These are phyloP conservation scores for Cryptophagus acutangulus DNA, from an alignment of 2,888 invertebrate species.

Conservation along the genomic window DNA sequence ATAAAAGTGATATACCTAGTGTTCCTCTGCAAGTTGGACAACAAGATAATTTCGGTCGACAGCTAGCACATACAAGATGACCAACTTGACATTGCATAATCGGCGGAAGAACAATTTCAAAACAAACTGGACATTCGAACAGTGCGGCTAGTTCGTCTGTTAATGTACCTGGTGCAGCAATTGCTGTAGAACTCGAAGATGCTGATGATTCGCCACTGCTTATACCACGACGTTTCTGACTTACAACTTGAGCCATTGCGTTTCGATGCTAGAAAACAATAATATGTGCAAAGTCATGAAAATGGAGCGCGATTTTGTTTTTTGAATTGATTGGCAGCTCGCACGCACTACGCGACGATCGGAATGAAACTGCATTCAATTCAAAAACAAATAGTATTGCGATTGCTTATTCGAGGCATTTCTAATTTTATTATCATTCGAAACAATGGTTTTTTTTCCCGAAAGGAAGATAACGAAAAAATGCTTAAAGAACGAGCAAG, in stretches of 20 bases:
- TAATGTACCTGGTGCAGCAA: slow-evolving; percentile 59
- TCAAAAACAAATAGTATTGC: too few species aligned
- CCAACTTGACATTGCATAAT: slow-evolving; percentile 98
- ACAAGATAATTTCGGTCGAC: slow-evolving; percentile 92
- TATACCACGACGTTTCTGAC: slow-evolving; percentile 39
- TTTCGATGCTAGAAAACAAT: not conserved
- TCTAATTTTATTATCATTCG: too few species aligned
- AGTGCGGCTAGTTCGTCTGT: slow-evolving; percentile 85
- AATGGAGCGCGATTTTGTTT: too few species aligned
- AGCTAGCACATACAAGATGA: slow-evolving; percentile 95
- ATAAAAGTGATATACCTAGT: too few species aligned
- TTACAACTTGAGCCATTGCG: slow-evolving; percentile 37
- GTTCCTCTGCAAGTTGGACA: slow-evolving; percentile 98
- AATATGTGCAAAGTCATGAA: not conserved
- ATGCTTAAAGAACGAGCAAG: too few species aligned
- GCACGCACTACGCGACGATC: too few species aligned
- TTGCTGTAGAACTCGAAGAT: slow-evolving; percentile 33
- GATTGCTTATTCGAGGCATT: too few species aligned
- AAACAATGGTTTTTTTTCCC: too few species aligned
- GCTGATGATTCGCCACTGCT: slow-evolving; percentile 34
- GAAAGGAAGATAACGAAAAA: too few species aligned
- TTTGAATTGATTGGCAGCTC: too few species aligned
- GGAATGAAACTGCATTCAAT: too few species aligned
- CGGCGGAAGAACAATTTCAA: slow-evolving; percentile 98
- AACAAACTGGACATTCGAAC: slow-evolving; percentile 96